These are phyloP conservation scores for Blastomussa wellsi DNA, from an alignment of 92 coral and sea anemone genomes.

Conservation along the genomic window DNA sequence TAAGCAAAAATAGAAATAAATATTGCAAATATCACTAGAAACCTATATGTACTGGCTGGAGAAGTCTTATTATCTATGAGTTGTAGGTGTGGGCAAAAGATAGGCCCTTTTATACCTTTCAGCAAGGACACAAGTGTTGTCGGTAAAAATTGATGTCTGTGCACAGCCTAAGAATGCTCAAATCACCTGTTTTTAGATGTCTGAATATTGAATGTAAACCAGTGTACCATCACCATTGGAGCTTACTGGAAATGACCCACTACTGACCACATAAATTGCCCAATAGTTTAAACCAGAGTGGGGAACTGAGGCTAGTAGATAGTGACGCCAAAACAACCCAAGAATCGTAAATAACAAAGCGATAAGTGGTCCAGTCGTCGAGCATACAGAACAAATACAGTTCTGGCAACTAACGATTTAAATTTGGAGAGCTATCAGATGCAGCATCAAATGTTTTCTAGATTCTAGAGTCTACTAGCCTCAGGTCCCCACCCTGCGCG, in stretches of 20 bases:
- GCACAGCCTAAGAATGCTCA: neutral
- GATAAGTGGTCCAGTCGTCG: too few species aligned
- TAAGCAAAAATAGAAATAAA: slow-evolving; percentile 13
- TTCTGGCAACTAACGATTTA: too few species aligned
- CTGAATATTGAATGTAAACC: slow-evolving; percentile 15
- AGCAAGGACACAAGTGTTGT: slow-evolving; percentile 15
- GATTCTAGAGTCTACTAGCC: too few species aligned
- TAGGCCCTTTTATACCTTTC: slow-evolving; percentile 28
- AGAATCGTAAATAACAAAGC: neutral
- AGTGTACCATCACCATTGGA: slow-evolving; percentile 16
- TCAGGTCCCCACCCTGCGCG: too few species aligned
- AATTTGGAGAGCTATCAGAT: neutral
- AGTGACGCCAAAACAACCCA: neutral
- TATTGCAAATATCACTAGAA: slow-evolving; percentile 7
- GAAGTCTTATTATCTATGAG: slow-evolving; percentile 5
- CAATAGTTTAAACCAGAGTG: neutral
- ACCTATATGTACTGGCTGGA: slow-evolving; percentile 5
- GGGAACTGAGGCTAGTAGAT: neutral
- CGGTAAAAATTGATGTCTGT: slow-evolving; percentile 1
- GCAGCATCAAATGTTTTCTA: too few species aligned
- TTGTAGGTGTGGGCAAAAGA: slow-evolving; percentile 11
- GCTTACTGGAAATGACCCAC: slow-evolving; percentile 1
- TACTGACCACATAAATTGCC: slow-evolving; percentile 15
- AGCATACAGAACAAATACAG: too few species aligned
- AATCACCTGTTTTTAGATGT: neutral